A percentile compares a stretch with the other conserved stretches of the same genome.
These are phyloP conservation scores for Scaptomyza cyrtandrae DNA, from an alignment of 2,888 invertebrate species.

Conservation along the genomic window DNA sequence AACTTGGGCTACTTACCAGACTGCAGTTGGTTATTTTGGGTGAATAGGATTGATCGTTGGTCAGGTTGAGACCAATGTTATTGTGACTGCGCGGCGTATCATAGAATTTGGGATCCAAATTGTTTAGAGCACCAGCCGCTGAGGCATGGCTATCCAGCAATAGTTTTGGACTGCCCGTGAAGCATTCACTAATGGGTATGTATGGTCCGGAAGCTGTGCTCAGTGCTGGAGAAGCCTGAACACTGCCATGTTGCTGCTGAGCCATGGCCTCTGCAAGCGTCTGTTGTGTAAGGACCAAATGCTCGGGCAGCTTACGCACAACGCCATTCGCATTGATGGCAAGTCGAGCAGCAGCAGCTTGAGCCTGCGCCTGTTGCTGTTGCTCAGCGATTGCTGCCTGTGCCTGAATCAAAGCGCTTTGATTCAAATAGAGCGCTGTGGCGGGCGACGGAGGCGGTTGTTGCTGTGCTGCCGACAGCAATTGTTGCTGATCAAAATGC, in stretches of 20 bases:
- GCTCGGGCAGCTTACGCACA: slow-evolving; percentile 84
- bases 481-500: slow-evolving; percentile 74
- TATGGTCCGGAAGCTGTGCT: slow-evolving; percentile 92
- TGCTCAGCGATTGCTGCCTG: slow-evolving; percentile 47
- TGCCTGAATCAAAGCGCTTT: slow-evolving; percentile 68
- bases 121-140: slow-evolving; percentile 80
- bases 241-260: slow-evolving; percentile 68
- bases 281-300: slow-evolving; percentile 82
- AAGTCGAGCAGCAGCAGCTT: slow-evolving; percentile 60
- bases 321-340: slow-evolving; percentile 79
- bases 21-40: slow-evolving; percentile 84
- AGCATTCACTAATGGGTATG: slow-evolving; percentile 96
- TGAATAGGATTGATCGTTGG: slow-evolving; percentile 84
- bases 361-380: slow-evolving; percentile 44
- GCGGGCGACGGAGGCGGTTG: slow-evolving; percentile 74
- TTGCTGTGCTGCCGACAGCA: slow-evolving; percentile 70
- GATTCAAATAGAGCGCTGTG: slow-evolving; percentile 75
- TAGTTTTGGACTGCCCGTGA: slow-evolving; percentile 89
- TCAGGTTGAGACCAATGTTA: slow-evolving; percentile 84
- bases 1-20: slow-evolving; percentile 62
- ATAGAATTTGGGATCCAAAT: slow-evolving; percentile 86
- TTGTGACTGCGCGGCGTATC: slow-evolving; percentile 85
- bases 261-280: slow-evolving; percentile 74
- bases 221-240: slow-evolving; percentile 87
- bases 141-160: slow-evolving; percentile 45